A percentile compares a stretch with the other conserved stretches of the same genome.
Evolutionary conservation across 1,140 invertebrate species (phyloP).

Genomic region (Sarcophaga peregrina): DNA sequence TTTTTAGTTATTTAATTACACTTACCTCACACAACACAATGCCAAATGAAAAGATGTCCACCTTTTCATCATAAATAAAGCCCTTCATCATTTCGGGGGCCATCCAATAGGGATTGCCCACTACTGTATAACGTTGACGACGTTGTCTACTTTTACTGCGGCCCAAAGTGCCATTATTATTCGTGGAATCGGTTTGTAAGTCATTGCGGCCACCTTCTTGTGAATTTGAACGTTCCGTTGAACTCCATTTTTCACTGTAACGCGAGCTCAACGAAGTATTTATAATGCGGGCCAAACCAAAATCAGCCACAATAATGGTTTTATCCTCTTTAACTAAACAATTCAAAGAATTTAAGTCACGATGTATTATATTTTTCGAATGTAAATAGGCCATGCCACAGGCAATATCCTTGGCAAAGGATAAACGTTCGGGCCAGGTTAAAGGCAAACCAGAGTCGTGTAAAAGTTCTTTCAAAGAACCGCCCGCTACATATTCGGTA

Average conservation of each 20-base stretch:
- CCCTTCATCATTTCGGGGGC: slow-evolving; percentile 98
- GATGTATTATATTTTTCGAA: slow-evolving; percentile 93
- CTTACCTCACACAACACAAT: slow-evolving; percentile 94
- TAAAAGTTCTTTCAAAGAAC: slow-evolving; percentile 86
- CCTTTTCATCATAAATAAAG: slow-evolving; percentile 95
- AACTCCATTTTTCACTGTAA: not conserved
- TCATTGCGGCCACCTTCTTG: slow-evolving; percentile 50
- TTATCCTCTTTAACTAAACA: slow-evolving; percentile 91
- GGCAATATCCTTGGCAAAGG: slow-evolving; percentile 91
- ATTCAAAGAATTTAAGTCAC: slow-evolving; percentile 97
- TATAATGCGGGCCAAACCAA: slow-evolving; percentile 91
- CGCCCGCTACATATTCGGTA: slow-evolving; percentile 91
- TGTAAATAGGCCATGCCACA: slow-evolving; percentile 94
- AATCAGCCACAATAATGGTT: slow-evolving; percentile 94
- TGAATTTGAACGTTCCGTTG: not conserved
- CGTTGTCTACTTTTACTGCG: slow-evolving; percentile 67
- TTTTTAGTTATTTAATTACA: not conserved
- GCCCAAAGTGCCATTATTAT: slow-evolving; percentile 65
- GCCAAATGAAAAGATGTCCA: slow-evolving; percentile 97
- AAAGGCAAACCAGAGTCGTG: slow-evolving; percentile 71
- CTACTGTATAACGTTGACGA: slow-evolving; percentile 73
- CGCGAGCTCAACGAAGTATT: slow-evolving; percentile 66
- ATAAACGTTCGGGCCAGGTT: slow-evolving; percentile 84
- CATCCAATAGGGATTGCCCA: slow-evolving; percentile 98
- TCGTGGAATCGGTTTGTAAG: not conserved